Percentiles rank a stretch among this genome's conserved stretches.
These are phyloP conservation scores for Chrysolina americana DNA, from an alignment of 2,888 invertebrate species.

Conservation along the genomic window DNA sequence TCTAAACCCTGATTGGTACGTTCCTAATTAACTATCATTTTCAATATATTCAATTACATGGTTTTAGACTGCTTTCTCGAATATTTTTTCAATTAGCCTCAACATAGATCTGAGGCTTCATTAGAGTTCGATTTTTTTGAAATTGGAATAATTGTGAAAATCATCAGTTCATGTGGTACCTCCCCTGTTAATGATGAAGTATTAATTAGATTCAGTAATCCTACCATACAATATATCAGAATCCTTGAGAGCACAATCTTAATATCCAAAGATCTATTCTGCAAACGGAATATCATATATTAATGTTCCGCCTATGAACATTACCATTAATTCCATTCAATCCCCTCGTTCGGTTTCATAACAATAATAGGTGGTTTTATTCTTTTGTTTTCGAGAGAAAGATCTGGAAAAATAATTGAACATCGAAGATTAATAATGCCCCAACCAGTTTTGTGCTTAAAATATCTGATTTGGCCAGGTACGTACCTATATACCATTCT, in stretches of 20 bases:
- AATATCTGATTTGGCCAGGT: conserved; percentile 58
- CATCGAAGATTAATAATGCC: conserved; percentile 61
- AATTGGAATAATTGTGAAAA: no score
- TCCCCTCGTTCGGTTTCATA: conserved; percentile 47
- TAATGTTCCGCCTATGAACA: conserved; percentile 38
- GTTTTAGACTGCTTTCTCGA: no score
- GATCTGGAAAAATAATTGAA: conserved; percentile 64
- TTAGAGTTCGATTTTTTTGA: no score
- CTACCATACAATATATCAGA: no score
- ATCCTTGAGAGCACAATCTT: not conserved
- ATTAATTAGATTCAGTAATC: no score
- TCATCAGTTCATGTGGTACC: no score
- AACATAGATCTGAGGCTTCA: no score
- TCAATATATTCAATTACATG: no score
- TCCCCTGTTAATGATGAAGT: no score
- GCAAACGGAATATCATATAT: not conserved
- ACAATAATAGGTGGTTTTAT: conserved; percentile 54
- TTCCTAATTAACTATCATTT: no score
- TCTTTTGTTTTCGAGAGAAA: conserved; percentile 62
- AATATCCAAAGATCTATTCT: not conserved
- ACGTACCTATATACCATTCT: conserved; percentile 40
- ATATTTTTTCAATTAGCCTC: no score
- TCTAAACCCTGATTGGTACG: no score
- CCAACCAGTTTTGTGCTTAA: conserved; percentile 60
- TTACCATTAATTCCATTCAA: conserved; percentile 46